These are phyloP conservation scores for Pentamera pediparva DNA, from an alignment of 53 echinoderm and acorn worm genomes.

Conservation along the genomic window DNA sequence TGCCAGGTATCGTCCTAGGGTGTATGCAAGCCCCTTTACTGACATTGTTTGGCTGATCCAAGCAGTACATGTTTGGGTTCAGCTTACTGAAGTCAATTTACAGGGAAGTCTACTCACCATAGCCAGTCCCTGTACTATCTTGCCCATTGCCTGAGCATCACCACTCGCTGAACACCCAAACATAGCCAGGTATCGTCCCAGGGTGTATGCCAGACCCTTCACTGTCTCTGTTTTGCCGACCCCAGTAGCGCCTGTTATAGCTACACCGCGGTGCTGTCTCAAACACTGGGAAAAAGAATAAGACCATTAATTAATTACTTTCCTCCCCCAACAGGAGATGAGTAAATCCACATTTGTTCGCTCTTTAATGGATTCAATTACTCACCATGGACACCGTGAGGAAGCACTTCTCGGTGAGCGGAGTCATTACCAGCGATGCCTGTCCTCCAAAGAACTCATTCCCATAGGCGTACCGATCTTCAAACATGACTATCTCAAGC, in stretches of 20 bases:
- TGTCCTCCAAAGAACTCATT: conserved; percentile 91
- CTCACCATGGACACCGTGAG: conserved; percentile 82
- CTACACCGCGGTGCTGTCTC: conserved; percentile 68
- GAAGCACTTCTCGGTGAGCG: conserved; percentile 89
- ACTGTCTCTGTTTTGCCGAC: conserved; percentile 95
- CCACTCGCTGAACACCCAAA: conserved; percentile 88
- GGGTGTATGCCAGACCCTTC: conserved; percentile 86
- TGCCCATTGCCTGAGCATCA: conserved; percentile 77
- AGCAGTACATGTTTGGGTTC: too few species aligned
- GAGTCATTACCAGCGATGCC: conserved; percentile 70
- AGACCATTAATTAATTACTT: too few species aligned
- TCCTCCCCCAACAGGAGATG: not conserved
- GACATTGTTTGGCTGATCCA: too few species aligned
- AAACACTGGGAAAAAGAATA: conserved; percentile 47
- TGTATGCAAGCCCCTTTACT: conserved; percentile 83
- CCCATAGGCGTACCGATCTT: conserved; percentile 79
- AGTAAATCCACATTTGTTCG: not conserved
- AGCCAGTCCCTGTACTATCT: conserved; percentile 88
- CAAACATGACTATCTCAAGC: conserved; percentile 72
- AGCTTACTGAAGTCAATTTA: too few species aligned
- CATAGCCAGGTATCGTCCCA: conserved; percentile 84
- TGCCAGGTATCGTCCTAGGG: conserved; percentile 84
- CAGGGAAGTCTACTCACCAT: too few species aligned
- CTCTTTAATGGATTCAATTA: not conserved
- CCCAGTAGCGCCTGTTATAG: conserved; percentile 78